These are phyloP conservation scores for Aplysina aerophoba DNA, from an alignment of 37 sponge, comb jelly and placozoan species.

Conservation along the genomic window DNA sequence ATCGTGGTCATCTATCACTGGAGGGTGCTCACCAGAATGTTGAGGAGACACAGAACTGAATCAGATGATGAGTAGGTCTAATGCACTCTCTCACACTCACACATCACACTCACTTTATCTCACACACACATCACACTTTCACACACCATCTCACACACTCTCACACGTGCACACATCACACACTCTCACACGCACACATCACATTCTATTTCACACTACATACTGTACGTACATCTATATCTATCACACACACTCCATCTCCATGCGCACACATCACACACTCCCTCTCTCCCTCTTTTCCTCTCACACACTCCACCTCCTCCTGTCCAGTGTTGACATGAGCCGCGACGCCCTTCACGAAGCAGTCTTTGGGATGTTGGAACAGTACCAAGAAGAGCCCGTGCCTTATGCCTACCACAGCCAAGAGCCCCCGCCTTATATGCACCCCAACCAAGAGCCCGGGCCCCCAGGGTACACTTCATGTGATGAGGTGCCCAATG, in stretches of 20 bases:
- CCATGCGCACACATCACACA: conserved; percentile 28
- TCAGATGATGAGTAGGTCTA: conserved; percentile 30
- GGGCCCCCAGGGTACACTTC: no score
- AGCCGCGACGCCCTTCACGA: conserved; percentile 27
- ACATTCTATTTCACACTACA: background rate
- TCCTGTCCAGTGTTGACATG: conserved; percentile 8
- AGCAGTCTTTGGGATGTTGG: conserved; percentile 12
- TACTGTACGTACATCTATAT: no score
- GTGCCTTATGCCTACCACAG: background rate
- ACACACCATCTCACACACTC: conserved; percentile 25
- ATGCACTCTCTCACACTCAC: background rate
- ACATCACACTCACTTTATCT: background rate
- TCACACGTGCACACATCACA: conserved; percentile 16
- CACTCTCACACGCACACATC: background rate
- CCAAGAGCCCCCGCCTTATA: no score
- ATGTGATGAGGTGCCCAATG: no score
- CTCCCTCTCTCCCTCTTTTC: background rate
- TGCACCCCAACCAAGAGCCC: no score
- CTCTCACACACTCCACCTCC: no score
- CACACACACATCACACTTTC: background rate
- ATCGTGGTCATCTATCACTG: conserved; percentile 59
- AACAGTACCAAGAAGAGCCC: conserved; percentile 20
- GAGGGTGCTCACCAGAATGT: conserved; percentile 27
- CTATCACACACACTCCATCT: background rate
- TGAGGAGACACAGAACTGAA: conserved; percentile 50